Conservation (phyloP, 2,888 invertebrate species). For the Sericinus montela region DNA sequence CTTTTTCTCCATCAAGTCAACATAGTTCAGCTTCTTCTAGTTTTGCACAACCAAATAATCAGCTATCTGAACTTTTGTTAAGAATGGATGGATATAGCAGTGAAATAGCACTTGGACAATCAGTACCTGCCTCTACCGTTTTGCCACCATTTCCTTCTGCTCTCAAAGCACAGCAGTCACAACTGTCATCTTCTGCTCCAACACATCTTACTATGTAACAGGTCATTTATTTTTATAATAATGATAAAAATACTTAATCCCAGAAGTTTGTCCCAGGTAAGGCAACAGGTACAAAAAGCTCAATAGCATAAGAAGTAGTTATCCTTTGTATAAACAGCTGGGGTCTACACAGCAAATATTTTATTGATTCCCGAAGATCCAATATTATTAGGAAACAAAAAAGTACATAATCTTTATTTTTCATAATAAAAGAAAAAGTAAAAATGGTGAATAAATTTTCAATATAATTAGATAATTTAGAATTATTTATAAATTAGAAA, state of each 20-base stretch:
- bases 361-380: too few relatives aligned
- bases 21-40: constrained; percentile 78
- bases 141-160: constrained; percentile 64
- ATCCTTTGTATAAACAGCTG: too few relatives aligned
- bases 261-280: too few relatives aligned
- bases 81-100: constrained; percentile 81
- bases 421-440: too few relatives aligned
- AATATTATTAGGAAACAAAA: too few relatives aligned
- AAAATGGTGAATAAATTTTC: too few relatives aligned
- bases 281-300: too few relatives aligned
- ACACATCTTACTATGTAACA: constrained; percentile 89
- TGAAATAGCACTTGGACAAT: constrained; percentile 80
- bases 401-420: too few relatives aligned
- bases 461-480: too few relatives aligned
- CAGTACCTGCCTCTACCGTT: constrained; percentile 80
- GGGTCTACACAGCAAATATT: too few relatives aligned
- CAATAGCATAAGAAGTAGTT: too few relatives aligned
- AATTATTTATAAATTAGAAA: too few relatives aligned
- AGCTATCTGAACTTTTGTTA: constrained; percentile 82
- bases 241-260: background rate
- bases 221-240: constrained; percentile 35
- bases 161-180: constrained; percentile 72
- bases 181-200: constrained; percentile 92
- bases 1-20: constrained; percentile 84
- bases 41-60: constrained; percentile 65